Evolutionary conservation across 2,888 invertebrate genomes (phyloP).

Genomic region (Furcula furcula): DNA sequence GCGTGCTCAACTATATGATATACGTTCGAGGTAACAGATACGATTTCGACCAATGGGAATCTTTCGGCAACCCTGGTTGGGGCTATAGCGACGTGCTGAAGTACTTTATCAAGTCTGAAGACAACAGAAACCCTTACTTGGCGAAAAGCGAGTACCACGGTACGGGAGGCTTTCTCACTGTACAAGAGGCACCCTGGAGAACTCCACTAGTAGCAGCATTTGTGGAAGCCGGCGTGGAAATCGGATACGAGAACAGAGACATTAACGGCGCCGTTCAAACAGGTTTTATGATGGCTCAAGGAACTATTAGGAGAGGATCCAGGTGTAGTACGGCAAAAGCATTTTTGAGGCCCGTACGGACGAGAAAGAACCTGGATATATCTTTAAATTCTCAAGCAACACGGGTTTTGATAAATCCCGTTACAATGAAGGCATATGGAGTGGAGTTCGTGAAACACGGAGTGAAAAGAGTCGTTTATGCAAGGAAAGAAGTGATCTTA

Average conservation of each 20-base stretch:
- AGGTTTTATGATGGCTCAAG: conserved; percentile 91
- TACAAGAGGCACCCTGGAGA: conserved; percentile 92
- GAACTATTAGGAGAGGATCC: conserved; percentile 88
- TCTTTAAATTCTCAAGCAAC: conserved; percentile 91
- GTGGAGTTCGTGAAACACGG: conserved; percentile 91
- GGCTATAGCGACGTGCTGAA: conserved; percentile 90
- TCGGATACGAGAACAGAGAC: conserved; percentile 92
- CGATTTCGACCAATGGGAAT: conserved; percentile 95
- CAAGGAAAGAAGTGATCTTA: conserved; percentile 91
- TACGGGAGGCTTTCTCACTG: conserved; percentile 87
- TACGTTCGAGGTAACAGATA: conserved; percentile 92
- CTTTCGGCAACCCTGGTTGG: conserved; percentile 94
- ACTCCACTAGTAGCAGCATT: conserved; percentile 92
- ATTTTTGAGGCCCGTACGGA: conserved; percentile 89
- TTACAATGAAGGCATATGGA: conserved; percentile 88
- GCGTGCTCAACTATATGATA: conserved; percentile 94
- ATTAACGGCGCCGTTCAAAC: conserved; percentile 91
- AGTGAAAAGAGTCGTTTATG: conserved; percentile 84
- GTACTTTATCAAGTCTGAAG: conserved; percentile 95
- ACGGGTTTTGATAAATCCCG: conserved; percentile 87
- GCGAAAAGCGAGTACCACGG: conserved; percentile 86
- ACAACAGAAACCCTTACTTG: conserved; percentile 92
- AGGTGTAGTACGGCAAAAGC: conserved; percentile 95
- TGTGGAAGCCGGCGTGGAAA: conserved; percentile 89
- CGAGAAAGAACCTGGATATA: conserved; percentile 89